Base-by-base conservation (phyloP, 1,140 invertebrate species). In the Magallana ariakensis region DNA sequence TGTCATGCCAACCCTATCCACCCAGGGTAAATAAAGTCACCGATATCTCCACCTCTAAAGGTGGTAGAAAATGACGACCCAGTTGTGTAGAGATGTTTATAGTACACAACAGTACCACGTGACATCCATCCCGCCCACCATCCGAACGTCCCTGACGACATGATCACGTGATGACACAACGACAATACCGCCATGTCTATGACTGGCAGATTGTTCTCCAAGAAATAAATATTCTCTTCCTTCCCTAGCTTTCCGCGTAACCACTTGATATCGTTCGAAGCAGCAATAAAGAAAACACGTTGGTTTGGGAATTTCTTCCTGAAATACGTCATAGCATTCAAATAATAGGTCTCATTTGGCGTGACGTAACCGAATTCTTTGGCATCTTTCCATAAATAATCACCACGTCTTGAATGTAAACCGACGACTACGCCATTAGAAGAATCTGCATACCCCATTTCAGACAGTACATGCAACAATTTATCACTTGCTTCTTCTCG, bases 61-160 rank as follows among this genome's bases (percentile, higher is more conserved):
- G 84, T 53, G 16, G 70, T 81, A 8, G 70, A 54, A 26, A 90
- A 85, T 0, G 16, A 46, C 57, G 90, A 89, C 13, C 87, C 89
- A 8, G 84, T 55, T 15, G 80, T 57, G 22, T 87, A 88, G 5
- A 86, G 86, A 56, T 91, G 80, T 89, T 91, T 91, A 75, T 92
- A 93, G 85, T 93, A 93, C 16, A 93, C 85, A n/a, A 89, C 88
- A 33, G 70, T 87, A 2, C 94, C 94, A 66, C 89, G 88, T 54
- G 92, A 91, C 66, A 94, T 83, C 88, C 89, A 94, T 0, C 80
- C 90, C 0, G 91, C 85, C 91, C 91, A 93, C 93, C 93, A 94
- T 13, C 93, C 92, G 88, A 92, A 93, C 22, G 90, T 90, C 10
- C 93, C 93, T 4, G 92, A 90, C 0, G 92, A 91, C 87, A 94